Evolutionary conservation across 2,113 vertebrate genomes (phyloP), one percentile per base, ranked within the genome.

Genomic region (Hippolais icterina): DNA sequence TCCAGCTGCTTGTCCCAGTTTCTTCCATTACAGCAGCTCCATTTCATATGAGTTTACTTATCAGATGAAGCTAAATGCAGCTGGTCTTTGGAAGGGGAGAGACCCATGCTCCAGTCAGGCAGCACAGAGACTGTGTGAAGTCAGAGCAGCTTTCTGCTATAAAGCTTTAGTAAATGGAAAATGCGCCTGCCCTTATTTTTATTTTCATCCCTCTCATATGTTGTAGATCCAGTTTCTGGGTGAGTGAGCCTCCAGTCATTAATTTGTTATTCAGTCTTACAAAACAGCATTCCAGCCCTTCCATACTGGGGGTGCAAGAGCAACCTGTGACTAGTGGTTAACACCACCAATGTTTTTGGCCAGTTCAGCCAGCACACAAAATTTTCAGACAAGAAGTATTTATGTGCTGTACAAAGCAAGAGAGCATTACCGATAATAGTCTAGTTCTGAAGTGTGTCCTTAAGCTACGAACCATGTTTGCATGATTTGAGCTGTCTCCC

Each of bases 21-120:
- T 39, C 53, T 61, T 66, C 52, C 82, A 44, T 31, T 17, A 20
- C 1, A 68, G 39, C 44, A 76, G 57, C 27, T 41, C 63, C 59
- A 49, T 60, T 89, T 42, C n/a, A 59, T 0, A 0, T 8, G 9
- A 60, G 24, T 64, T 70, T 50, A 29, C 12, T 39, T 35, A 35
- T 27, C 52, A 64, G 71, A 23, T 1, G 0, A 83, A 68, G 49
- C 39, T 54, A 82, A 82, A 79, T 11, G 31, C 33, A 71, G 35
- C 4, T 3, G 2, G 11, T 31, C 24, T 79, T 56, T 0, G 0
- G 50, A 47, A 46, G 35, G 33, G 13, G 25, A 61, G n/a, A 87
- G n/a, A 60, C 13, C 22, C 53, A 21, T 2, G 10, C 19, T 71
- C 21, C 57, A 53, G 7, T 15, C 39, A 70, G 52, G 61, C 65